Base-by-base conservation (phyloP, 2,888 invertebrate genomes). In the Tromatobia lineatoria region DNA sequence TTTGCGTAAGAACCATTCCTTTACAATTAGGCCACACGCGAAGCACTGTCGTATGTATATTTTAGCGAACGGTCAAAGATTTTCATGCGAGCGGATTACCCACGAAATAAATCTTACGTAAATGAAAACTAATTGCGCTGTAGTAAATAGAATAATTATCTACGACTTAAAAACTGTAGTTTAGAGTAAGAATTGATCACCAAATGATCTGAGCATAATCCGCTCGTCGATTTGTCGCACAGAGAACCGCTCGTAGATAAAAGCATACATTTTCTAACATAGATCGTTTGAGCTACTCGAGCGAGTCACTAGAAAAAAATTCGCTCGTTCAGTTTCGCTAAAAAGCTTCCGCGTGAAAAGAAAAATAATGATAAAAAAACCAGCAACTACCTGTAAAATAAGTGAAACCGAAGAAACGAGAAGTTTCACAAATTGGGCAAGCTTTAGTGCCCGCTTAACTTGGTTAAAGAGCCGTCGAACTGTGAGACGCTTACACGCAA, bases 1-100 rank as follows among this genome's bases (percentile, higher is more conserved):
- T 69, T 74, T 47, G n/a, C 74, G 67, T 67, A 69, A 74, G 69
- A n/a, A 74, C 50, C 74, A 75, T 80, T 80, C 69, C 69, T 80
- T 45, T 66, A 23, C 25, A 18, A 59, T 52, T 75, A 61, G 70
- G 54, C 52, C 50, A 77, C 50, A 67, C 57, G 70, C 38, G 38
- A 77, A 80, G 59, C 74, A 29, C 42, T 29, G 29, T 23, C 29
- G 25, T 25, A 20, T 67, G 64, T 59, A 59, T 54, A 71, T 64
- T 78, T 79, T 64, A 79, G 64, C 57, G 10, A 50, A 54, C 52
- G 25, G n/a, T 10, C 75, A 15, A 18, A 20, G 38, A 67, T 47
- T 13, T 6, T 0, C 25, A 3, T 45, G 23, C 64, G 64, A 64
- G 64, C 34, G 64, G 38, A 25, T 64, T 38, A 38, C 18, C 11